Evolutionary conservation across 1,140 invertebrate species (phyloP), one percentile per base, ranked within the genome.

Genomic region (Anthonomus grandis): DNA sequence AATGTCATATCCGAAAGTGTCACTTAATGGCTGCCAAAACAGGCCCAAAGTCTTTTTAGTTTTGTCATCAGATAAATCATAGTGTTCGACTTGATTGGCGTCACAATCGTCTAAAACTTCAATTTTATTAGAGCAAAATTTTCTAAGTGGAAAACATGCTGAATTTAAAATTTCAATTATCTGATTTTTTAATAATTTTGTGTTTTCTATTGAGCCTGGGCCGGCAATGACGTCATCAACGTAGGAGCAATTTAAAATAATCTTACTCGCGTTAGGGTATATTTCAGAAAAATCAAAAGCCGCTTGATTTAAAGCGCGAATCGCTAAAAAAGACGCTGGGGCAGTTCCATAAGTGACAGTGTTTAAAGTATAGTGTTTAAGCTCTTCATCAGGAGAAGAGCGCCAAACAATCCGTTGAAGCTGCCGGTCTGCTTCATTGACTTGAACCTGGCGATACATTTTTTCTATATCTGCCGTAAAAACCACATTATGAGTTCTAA

Each of bases 181-280:
- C 21, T 70, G n/a, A n/a, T n/a, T n/a, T 48, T 23, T 52, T 44
- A 36, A 45, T 38, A 18, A 50, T 50, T 23, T 18, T 19, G 47
- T 9, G 10, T 46, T 23, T 34, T 59, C 41, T 17, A 64, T 5
- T 23, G 19, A 51, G 48, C 76, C 53, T n/a, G 58, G 37, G 1
- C 74, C 72, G 0, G 71, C 70, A 4, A 76, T 36, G 3, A 78
- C 18, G 63, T 79, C 76, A 64, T 80, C 77, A 1, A 78, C 71
- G 45, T 78, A 79, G 51, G 77, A 74, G 67, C 76, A 70, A 0
- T 38, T 57, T 27, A 55, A 37, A 4, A 75, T 69, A 2, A 72
- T 64, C 5, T 63, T 34, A 10, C 55, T 38, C 19, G 41, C 65
- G 34, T 34, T 42, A 8, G 72, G 70, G 38, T 53, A 58, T 5